phyloP scores from a whole-genome alignment of 2,113 vertebrate genomes.

The Sporophila hypoxantha region DNA sequence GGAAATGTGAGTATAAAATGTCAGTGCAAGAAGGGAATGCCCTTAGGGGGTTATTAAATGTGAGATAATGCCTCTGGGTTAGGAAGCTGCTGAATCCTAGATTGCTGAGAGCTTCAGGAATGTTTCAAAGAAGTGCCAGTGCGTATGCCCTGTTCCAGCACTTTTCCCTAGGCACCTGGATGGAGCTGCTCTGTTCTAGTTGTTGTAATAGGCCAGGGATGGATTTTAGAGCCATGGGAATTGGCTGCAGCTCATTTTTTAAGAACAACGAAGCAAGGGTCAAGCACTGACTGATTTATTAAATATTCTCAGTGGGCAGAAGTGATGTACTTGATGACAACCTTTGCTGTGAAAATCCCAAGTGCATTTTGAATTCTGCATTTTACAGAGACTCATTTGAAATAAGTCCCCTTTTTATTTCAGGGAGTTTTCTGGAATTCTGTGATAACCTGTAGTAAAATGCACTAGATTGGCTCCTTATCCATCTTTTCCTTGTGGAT shows the following conservation, averaged over 20 bases:
- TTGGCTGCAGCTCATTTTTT: not conserved
- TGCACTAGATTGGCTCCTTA: not conserved
- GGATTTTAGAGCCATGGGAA: not conserved
- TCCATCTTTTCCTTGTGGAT: not conserved
- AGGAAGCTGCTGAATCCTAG: not conserved
- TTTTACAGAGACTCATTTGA: not conserved
- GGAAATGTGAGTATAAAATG: not conserved
- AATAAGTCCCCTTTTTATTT: not conserved
- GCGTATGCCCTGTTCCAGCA: rapidly evolving
- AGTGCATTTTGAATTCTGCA: not conserved
- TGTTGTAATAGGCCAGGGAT: not conserved
- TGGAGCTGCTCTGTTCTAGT: not conserved
- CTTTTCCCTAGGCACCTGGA: not conserved
- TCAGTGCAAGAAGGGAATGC: not conserved
- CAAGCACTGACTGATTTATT: not conserved
- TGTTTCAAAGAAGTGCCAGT: not conserved
- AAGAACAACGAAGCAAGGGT: not conserved
- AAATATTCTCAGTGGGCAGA: not conserved
- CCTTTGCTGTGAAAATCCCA: not conserved
- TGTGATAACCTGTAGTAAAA: not conserved
- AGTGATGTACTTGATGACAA: not conserved
- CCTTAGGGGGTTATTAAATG: not conserved
- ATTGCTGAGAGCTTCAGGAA: not conserved
- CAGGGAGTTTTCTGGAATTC: not conserved
- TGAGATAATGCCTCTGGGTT: not conserved